Evolutionary conservation across 2,113 vertebrate genomes (phyloP).

Genomic region (Lonchura striata): DNA sequence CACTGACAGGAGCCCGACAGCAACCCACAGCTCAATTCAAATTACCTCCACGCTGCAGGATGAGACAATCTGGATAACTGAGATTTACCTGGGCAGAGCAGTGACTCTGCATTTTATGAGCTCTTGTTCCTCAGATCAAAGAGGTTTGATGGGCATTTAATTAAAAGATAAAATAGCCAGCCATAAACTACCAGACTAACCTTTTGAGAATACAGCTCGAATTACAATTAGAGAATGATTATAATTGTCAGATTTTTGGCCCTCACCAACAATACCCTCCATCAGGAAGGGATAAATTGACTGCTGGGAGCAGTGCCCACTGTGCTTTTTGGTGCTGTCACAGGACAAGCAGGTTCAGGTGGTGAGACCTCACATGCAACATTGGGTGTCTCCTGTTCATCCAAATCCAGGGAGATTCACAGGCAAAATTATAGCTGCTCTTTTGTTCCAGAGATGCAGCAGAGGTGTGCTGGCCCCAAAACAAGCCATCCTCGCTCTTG

Average conservation of each 20-base stretch:
- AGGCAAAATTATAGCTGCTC: background rate
- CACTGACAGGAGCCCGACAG: background rate
- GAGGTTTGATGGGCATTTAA: slow-evolving; percentile 18
- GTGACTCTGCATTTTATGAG: slow-evolving; percentile 25
- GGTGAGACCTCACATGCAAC: background rate
- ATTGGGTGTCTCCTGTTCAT: background rate
- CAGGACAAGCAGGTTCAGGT: background rate
- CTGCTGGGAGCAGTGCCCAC: background rate
- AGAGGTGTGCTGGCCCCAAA: background rate
- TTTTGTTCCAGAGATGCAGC: background rate
- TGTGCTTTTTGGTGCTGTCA: background rate
- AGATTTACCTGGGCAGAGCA: slow-evolving; percentile 7
- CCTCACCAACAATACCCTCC: background rate
- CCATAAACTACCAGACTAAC: slow-evolving; percentile 2
- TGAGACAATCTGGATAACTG: slow-evolving; percentile 3
- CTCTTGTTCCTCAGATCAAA: background rate
- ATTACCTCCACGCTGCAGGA: background rate
- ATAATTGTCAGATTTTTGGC: slow-evolving; percentile 8
- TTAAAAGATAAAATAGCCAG: slow-evolving; percentile 42
- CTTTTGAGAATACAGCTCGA: background rate
- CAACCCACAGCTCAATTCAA: slow-evolving; percentile 3
- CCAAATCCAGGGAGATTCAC: background rate
- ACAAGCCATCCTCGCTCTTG: background rate
- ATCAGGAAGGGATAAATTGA: background rate
- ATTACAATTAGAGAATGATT: slow-evolving; percentile 27